Evolutionary conservation across 2,888 invertebrate genomes (phyloP).

Genomic region (Idaea straminata): DNA sequence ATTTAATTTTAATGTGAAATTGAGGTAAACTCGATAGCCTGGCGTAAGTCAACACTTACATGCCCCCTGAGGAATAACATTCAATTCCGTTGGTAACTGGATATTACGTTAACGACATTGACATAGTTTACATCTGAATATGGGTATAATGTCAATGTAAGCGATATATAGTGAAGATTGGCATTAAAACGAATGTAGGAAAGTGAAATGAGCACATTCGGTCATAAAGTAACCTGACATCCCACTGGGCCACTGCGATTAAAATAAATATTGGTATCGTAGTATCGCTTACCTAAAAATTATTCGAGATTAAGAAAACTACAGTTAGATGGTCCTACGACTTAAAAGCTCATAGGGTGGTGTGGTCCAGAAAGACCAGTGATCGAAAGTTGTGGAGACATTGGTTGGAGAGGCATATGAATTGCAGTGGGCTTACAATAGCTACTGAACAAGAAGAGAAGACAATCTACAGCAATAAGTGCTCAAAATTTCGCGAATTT

Average conservation of each 20-base stretch:
- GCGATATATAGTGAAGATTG: constrained; percentile 18
- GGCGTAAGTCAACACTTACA: constrained; percentile 10
- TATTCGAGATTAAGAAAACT: too few species aligned
- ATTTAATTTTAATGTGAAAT: constrained; percentile 23
- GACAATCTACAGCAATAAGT: too few species aligned
- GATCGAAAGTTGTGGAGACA: too few species aligned
- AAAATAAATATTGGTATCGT: neutral
- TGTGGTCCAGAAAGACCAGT: too few species aligned
- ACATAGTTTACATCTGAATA: constrained; percentile 14
- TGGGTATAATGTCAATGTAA: constrained; percentile 12
- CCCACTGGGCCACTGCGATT: neutral
- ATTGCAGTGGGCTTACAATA: too few species aligned
- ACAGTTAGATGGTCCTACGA: too few species aligned
- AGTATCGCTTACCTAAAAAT: too few species aligned
- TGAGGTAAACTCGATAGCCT: constrained; percentile 14
- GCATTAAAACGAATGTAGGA: constrained; percentile 18
- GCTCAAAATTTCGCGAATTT: too few species aligned
- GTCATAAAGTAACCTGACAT: neutral
- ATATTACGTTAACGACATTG: constrained; percentile 18
- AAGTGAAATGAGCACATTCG: neutral
- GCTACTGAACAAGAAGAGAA: too few species aligned
- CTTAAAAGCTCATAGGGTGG: too few species aligned
- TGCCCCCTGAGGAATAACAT: neutral
- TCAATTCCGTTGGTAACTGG: constrained; percentile 13
- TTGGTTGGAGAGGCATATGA: too few species aligned